These are phyloP conservation scores for Pheosia gnoma DNA, from an alignment of 2,888 invertebrate genomes.

Conservation along the genomic window DNA sequence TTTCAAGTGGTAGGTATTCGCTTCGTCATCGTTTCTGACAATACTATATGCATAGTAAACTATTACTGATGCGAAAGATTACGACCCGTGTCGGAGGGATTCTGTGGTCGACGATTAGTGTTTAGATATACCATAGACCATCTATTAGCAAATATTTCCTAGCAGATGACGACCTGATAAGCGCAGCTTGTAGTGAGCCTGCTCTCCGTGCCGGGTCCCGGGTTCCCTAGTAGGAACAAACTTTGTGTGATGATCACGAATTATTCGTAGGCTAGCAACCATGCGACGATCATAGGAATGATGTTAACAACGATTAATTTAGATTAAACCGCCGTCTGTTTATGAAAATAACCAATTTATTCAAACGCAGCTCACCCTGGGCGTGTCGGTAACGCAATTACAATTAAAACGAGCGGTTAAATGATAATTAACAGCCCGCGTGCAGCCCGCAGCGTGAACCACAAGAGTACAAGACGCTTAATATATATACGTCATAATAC, in stretches of 20 bases:
- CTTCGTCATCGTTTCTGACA: conserved; percentile 29
- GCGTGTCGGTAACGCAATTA: conserved; percentile 38
- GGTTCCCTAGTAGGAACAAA: too few relatives aligned
- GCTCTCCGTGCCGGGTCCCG: too few relatives aligned
- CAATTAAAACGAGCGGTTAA: conserved; percentile 8
- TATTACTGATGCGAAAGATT: not conserved
- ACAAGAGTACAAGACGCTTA: conserved; percentile 14
- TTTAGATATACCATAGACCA: too few relatives aligned
- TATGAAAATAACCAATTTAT: conserved; percentile 34
- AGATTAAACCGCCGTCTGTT: conserved; percentile 13
- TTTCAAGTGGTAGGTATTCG: conserved; percentile 27
- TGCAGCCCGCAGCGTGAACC: conserved; percentile 14
- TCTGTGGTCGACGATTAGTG: too few relatives aligned
- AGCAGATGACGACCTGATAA: too few relatives aligned
- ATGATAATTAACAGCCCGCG: conserved; percentile 30
- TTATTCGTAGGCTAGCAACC: too few relatives aligned
- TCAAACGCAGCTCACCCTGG: conserved; percentile 26
- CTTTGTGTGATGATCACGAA: too few relatives aligned
- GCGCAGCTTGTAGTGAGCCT: too few relatives aligned
- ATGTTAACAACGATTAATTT: conserved; percentile 17
- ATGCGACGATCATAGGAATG: not conserved
- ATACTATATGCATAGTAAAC: not conserved
- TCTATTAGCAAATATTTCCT: too few relatives aligned
- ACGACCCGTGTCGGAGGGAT: too few relatives aligned
- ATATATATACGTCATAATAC: conserved; percentile 4